Conservation (phyloP, 2,797 vertebrate genomes). For the Denticeps clupeoides region DNA sequence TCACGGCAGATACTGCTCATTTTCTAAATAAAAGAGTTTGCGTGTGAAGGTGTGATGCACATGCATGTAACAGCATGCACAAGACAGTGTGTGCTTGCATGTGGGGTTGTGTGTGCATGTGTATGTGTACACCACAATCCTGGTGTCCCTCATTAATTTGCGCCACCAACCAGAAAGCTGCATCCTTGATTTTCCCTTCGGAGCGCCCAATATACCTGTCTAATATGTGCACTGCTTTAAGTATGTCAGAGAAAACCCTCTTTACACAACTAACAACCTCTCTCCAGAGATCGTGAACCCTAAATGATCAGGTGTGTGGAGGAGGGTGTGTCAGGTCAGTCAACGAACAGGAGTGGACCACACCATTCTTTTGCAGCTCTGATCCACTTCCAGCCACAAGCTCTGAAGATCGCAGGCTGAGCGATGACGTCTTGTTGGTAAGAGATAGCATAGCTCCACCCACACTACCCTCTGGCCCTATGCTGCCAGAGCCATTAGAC, state of each 20-base stretch:
- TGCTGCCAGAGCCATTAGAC: constrained; percentile 77
- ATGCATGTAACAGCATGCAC: constrained; percentile 55
- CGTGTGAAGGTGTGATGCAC: constrained; percentile 49
- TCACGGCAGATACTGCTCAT: constrained; percentile 99
- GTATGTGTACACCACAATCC: constrained; percentile 9
- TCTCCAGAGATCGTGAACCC: no score
- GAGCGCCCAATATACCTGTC: not conserved
- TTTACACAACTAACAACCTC: no score
- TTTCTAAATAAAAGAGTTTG: constrained; percentile 73
- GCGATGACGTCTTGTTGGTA: constrained; percentile 72
- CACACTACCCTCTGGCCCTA: constrained; percentile 66
- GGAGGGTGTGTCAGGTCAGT: not conserved
- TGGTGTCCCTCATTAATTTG: constrained; percentile 5
- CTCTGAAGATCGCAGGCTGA: constrained; percentile 74
- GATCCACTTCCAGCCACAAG: constrained; percentile 57
- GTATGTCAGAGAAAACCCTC: no score
- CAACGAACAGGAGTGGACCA: constrained; percentile 70
- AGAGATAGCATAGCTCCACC: constrained; percentile 71
- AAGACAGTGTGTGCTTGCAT: constrained; percentile 34
- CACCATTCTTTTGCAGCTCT: constrained; percentile 79
- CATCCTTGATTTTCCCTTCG: not conserved
- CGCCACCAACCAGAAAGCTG: not conserved
- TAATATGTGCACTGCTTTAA: no score
- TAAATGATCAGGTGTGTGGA: constrained; percentile 15
- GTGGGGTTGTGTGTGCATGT: constrained; percentile 23